A percentile compares a stretch with the other conserved stretches of the same genome.
phyloP scores from a whole-genome alignment of 2,113 vertebrate species.

The Xiphias gladius region DNA sequence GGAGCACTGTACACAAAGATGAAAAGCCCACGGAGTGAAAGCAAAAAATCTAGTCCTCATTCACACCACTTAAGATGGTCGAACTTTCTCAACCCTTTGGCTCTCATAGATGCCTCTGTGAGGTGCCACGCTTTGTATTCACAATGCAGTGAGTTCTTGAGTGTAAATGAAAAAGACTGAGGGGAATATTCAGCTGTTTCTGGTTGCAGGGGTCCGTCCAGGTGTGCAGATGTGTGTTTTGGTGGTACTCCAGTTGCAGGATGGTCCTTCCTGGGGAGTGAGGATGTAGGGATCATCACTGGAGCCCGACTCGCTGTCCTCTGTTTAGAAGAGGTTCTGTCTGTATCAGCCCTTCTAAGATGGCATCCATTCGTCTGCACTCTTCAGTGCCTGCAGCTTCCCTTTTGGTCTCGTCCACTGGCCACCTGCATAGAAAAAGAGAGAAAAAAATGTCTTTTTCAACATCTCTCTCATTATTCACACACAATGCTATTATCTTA shows the following conservation, averaged over 20 bases:
- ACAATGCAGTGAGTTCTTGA: constrained; percentile 31
- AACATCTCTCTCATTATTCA: constrained; percentile 17
- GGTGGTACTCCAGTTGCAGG: constrained; percentile 50
- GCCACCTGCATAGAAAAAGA: constrained; percentile 54
- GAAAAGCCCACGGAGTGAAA: constrained; percentile 33
- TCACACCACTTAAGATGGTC: constrained; percentile 55
- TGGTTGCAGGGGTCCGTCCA: constrained; percentile 38
- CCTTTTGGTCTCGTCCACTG: constrained; percentile 47
- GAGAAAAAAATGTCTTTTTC: constrained; percentile 1
- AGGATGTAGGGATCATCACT: constrained; percentile 68
- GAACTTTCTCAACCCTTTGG: constrained; percentile 14
- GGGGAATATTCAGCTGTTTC: constrained; percentile 25
- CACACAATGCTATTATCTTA: constrained; percentile 11
- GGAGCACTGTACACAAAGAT: constrained; percentile 21
- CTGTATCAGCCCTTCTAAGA: constrained; percentile 50
- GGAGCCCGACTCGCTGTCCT: constrained; percentile 56
- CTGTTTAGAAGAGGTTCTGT: constrained; percentile 59
- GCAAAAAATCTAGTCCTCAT: constrained; percentile 51
- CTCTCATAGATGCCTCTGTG: constrained; percentile 36
- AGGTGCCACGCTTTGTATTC: constrained; percentile 32
- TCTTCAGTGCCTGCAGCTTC: constrained; percentile 61
- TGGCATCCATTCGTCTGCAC: constrained; percentile 64
- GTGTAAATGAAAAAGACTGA: constrained; percentile 29
- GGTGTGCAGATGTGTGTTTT: constrained; percentile 50
- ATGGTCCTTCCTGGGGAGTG: constrained; percentile 60